Evolutionary conservation across 2,113 vertebrate genomes (phyloP).

Genomic region (Thamnaconus septentrionalis): DNA sequence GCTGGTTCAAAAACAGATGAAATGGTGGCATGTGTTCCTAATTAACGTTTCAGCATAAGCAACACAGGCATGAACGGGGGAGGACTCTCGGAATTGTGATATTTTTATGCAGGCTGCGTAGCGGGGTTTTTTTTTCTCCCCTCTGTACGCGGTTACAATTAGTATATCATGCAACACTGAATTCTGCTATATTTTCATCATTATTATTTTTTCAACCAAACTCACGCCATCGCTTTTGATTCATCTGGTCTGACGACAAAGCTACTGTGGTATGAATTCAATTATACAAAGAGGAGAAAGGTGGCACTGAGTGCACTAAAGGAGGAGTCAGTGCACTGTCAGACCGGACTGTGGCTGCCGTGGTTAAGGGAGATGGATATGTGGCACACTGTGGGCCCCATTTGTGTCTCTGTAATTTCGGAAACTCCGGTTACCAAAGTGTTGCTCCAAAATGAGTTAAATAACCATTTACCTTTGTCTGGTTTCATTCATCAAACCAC

Average conservation of each 20-base stretch:
- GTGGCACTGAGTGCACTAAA: slow-evolving; percentile 2
- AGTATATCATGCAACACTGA: slow-evolving; percentile 26
- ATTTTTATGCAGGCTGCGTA: slow-evolving; percentile 38
- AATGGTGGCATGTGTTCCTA: slow-evolving; percentile 71
- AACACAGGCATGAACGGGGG: slow-evolving; percentile 38
- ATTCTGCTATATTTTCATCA: too few species aligned
- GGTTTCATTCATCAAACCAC: slow-evolving; percentile 94
- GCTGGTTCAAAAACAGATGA: slow-evolving; percentile 63
- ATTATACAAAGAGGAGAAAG: slow-evolving; percentile 27
- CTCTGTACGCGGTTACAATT: slow-evolving; percentile 28
- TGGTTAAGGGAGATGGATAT: slow-evolving; percentile 70
- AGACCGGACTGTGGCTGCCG: slow-evolving; percentile 41
- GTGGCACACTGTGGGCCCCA: slow-evolving; percentile 66
- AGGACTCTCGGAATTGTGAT: slow-evolving; percentile 37
- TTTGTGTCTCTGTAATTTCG: slow-evolving; percentile 72
- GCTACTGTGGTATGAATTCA: slow-evolving; percentile 3
- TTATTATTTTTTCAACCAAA: too few species aligned
- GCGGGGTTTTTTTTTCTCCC: background rate
- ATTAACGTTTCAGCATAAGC: slow-evolving; percentile 59
- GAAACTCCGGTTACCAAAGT: slow-evolving; percentile 80
- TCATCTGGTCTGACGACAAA: slow-evolving; percentile 20
- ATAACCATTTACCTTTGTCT: slow-evolving; percentile 96
- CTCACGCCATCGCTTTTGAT: too few species aligned
- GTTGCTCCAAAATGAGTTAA: slow-evolving; percentile 91
- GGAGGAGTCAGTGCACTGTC: slow-evolving; percentile 35